Conservation (phyloP, 2,797 vertebrate species). For the Iguana delicatissima region DNA sequence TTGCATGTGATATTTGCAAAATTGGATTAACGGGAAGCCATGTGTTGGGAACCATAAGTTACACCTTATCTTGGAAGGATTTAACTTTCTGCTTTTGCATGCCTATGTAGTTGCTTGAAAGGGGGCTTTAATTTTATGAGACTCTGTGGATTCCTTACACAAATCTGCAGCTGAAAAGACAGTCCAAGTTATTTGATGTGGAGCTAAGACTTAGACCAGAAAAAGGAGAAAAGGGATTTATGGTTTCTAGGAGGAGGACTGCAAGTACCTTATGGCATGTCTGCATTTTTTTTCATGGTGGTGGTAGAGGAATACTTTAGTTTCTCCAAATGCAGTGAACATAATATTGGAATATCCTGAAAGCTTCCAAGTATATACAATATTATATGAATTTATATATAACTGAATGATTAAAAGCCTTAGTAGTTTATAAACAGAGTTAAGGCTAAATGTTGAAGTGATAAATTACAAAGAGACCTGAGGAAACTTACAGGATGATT, state of each 20-base stretch:
- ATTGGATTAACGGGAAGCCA: constrained; percentile 32
- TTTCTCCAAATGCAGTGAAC: neutral
- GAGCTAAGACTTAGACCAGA: constrained; percentile 48
- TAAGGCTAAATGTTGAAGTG: neutral
- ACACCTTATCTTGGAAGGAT: constrained; percentile 70
- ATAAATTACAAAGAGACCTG: neutral
- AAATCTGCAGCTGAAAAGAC: constrained; percentile 66
- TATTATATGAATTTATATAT: neutral
- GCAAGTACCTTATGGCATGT: neutral
- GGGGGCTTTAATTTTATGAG: constrained; percentile 64
- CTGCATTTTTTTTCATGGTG: neutral
- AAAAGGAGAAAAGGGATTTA: constrained; percentile 27
- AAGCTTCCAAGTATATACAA: neutral
- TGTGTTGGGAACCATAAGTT: constrained; percentile 48
- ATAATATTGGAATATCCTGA: neutral
- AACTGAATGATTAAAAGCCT: neutral
- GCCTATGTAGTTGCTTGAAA: constrained; percentile 68
- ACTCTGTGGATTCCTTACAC: constrained; percentile 41
- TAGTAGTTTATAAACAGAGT: neutral
- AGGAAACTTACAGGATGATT: neutral
- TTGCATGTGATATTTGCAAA: constrained; percentile 19
- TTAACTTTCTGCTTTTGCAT: constrained; percentile 68
- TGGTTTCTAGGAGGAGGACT: neutral
- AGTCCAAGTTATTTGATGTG: constrained; percentile 60
- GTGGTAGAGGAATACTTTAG: too few relatives aligned